Percentiles rank a stretch among this genome's conserved stretches.
phyloP scores from a whole-genome alignment of 2,888 invertebrate genomes.

The Trypoxylon attenuatum region DNA sequence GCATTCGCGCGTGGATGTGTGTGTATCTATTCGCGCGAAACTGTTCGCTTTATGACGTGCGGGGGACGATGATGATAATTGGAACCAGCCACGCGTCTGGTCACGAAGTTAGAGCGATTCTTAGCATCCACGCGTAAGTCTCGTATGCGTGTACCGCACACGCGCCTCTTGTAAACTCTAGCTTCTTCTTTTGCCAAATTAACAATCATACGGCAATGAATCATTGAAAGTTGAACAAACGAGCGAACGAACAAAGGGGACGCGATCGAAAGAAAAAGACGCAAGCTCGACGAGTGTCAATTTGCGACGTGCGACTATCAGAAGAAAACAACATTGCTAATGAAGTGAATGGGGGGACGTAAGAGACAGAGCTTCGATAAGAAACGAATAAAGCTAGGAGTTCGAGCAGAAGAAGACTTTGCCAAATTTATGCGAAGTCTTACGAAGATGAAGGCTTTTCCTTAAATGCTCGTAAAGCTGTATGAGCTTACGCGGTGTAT shows the following conservation, averaged over 20 bases:
- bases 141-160: no score
- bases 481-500: slow-evolving; percentile 13
- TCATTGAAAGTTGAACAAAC: no score
- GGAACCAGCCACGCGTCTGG: slow-evolving; percentile 1
- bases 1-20: slow-evolving; percentile 5
- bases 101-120: slow-evolving; percentile 9
- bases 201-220: no score
- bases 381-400: background rate
- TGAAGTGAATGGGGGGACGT: no score
- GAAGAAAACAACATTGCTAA: no score
- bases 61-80: slow-evolving; percentile 6
- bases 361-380: no score
- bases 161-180: background rate
- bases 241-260: background rate
- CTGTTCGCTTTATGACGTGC: background rate
- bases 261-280: background rate
- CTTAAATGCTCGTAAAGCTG: slow-evolving; percentile 26
- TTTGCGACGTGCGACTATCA: no score
- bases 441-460: slow-evolving; percentile 10
- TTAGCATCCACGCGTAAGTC: slow-evolving; percentile 11
- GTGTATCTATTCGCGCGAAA: background rate
- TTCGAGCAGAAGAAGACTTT: slow-evolving; percentile 1
- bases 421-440: slow-evolving; percentile 14
- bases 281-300: no score
- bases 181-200: background rate